phyloP scores from a whole-genome alignment of 2,113 vertebrate species.

The Bucco capensis region DNA sequence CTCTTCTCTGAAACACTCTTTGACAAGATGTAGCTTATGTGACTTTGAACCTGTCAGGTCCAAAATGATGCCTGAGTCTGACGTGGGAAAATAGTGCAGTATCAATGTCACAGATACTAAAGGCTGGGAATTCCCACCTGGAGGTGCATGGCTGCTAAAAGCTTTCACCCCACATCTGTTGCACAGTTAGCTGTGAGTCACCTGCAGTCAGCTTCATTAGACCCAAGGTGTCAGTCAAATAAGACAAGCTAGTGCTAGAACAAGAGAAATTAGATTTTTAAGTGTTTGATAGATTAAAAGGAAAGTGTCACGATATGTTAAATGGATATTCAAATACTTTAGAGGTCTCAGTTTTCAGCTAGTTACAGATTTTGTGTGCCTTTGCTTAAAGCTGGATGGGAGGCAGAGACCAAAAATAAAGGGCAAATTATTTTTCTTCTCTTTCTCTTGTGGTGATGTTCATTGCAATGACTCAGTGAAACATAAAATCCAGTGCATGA shows the following conservation, averaged over 20 bases:
- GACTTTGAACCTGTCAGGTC: conserved; percentile 58
- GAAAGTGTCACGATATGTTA: conserved; percentile 60
- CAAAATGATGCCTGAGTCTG: conserved; percentile 33
- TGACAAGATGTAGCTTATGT: not conserved
- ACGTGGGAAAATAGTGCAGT: conserved; percentile 3
- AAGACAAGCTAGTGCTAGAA: conserved; percentile 63
- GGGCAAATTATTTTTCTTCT: not conserved
- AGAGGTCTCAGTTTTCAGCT: conserved; percentile 45
- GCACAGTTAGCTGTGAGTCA: conserved; percentile 58
- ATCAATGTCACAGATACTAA: conserved; percentile 52
- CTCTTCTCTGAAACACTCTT: not conserved
- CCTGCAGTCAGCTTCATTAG: conserved; percentile 66
- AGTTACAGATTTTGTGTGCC: not conserved
- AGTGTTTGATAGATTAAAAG: conserved; percentile 62
- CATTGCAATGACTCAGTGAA: conserved; percentile 47
- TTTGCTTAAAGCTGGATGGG: conserved; percentile 30
- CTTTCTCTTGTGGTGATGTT: conserved; percentile 20
- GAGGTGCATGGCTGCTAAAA: conserved; percentile 55
- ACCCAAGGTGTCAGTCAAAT: conserved; percentile 58
- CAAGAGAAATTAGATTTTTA: conserved; percentile 60
- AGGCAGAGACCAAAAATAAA: conserved; percentile 55
- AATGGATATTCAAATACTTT: conserved; percentile 58
- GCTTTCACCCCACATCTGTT: conserved; percentile 61
- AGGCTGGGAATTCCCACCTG: conserved; percentile 62
- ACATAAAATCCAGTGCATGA: conserved; percentile 18